Evolutionary conservation across 2,113 vertebrate species (phyloP).

Genomic region (Aegithalos caudatus): DNA sequence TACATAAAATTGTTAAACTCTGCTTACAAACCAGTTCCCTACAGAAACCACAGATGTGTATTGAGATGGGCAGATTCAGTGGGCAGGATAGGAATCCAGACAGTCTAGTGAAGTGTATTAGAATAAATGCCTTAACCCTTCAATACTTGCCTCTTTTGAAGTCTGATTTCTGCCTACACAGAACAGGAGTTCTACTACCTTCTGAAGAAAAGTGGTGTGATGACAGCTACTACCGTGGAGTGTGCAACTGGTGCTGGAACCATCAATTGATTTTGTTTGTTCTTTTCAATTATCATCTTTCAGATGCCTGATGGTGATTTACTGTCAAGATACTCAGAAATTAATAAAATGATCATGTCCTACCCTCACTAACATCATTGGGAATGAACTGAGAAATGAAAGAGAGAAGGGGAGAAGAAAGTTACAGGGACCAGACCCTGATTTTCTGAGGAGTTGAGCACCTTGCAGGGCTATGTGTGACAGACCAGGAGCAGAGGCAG

Average conservation of each 20-base stretch:
- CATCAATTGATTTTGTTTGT: background rate
- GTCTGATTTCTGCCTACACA: background rate
- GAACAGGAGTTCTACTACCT: background rate
- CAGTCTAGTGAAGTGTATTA: background rate
- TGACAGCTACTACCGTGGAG: background rate
- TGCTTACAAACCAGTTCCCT: background rate
- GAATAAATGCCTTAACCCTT: background rate
- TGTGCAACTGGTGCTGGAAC: background rate
- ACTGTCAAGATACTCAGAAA: background rate
- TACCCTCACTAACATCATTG: background rate
- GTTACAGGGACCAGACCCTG: background rate
- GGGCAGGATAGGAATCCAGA: background rate
- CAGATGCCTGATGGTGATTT: background rate
- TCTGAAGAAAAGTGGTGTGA: background rate
- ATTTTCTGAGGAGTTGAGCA: background rate
- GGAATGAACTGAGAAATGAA: background rate
- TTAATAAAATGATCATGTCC: background rate
- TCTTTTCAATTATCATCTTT: background rate
- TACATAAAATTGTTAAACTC: background rate
- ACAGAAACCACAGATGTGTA: background rate
- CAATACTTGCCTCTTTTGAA: background rate
- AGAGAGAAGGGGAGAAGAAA: background rate
- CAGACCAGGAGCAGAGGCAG: background rate
- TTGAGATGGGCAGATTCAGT: background rate
- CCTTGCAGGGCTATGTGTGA: fast-evolving